These are phyloP conservation scores for Syrrhaptes paradoxus DNA, from an alignment of 2,113 vertebrate genomes.

Conservation along the genomic window DNA sequence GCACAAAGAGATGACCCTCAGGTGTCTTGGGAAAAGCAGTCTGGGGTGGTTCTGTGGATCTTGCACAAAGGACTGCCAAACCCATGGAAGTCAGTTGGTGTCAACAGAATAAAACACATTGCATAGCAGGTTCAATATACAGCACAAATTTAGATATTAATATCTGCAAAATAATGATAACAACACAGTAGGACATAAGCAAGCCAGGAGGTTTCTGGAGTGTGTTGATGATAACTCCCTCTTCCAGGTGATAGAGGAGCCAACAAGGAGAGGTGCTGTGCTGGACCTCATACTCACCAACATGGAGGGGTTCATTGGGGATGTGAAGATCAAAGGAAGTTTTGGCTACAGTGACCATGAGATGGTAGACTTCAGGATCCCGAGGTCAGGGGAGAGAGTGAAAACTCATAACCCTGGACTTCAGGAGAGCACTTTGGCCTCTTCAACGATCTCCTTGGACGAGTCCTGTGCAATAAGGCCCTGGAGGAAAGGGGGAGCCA, in stretches of 20 bases:
- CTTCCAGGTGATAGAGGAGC: neutral
- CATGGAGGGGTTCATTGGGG: neutral
- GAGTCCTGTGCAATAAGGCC: neutral
- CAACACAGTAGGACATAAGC: neutral
- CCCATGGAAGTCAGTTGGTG: neutral
- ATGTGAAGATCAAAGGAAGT: neutral
- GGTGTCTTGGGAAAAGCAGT: neutral
- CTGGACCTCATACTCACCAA: neutral
- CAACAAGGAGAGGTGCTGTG: neutral
- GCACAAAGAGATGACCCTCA: neutral
- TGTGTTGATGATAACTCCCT: neutral
- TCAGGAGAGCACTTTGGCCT: neutral
- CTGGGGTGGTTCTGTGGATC: neutral
- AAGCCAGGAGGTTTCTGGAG: neutral
- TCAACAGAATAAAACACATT: neutral
- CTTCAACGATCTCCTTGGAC: neutral
- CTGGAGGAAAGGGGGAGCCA: neutral
- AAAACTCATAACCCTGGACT: neutral
- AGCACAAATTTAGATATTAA: neutral
- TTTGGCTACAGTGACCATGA: neutral
- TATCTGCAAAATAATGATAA: neutral
- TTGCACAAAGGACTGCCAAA: neutral
- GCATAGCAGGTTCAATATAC: neutral
- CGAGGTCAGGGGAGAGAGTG: neutral
- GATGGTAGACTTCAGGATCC: neutral